Conservation (phyloP, 2,888 invertebrate genomes). For the Plebejus melissa region DNA sequence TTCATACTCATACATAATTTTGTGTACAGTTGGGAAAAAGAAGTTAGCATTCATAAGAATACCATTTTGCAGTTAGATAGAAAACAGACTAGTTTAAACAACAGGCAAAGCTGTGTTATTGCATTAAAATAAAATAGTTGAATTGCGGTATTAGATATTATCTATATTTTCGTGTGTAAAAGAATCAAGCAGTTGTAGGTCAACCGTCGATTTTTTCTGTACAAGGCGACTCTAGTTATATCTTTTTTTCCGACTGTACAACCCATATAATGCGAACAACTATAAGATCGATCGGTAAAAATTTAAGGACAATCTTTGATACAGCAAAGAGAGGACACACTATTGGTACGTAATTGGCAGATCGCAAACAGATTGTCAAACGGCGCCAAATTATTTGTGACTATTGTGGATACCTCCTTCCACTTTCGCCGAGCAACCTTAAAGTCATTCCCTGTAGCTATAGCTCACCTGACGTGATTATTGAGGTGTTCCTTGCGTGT, state of each 20-base stretch:
- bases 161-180: too few relatives aligned
- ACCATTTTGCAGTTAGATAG: too few relatives aligned
- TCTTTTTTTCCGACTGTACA: background rate
- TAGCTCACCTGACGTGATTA: conserved; percentile 84
- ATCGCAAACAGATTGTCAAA: too few relatives aligned
- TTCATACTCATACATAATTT: background rate
- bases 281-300: background rate
- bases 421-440: background rate
- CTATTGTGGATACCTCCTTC: background rate
- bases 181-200: too few relatives aligned
- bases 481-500: conserved; percentile 92
- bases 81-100: too few relatives aligned
- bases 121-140: too few relatives aligned
- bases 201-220: background rate
- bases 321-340: too few relatives aligned
- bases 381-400: too few relatives aligned
- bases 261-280: background rate
- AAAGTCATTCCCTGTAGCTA: background rate
- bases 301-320: background rate
- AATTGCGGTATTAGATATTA: too few relatives aligned
- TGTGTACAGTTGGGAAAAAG: background rate
- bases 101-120: too few relatives aligned
- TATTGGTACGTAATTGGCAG: too few relatives aligned
- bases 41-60: background rate
- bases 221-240: background rate